These are phyloP conservation scores for Dallia pectoralis DNA, from an alignment of 2,797 vertebrate genomes.

Conservation along the genomic window DNA sequence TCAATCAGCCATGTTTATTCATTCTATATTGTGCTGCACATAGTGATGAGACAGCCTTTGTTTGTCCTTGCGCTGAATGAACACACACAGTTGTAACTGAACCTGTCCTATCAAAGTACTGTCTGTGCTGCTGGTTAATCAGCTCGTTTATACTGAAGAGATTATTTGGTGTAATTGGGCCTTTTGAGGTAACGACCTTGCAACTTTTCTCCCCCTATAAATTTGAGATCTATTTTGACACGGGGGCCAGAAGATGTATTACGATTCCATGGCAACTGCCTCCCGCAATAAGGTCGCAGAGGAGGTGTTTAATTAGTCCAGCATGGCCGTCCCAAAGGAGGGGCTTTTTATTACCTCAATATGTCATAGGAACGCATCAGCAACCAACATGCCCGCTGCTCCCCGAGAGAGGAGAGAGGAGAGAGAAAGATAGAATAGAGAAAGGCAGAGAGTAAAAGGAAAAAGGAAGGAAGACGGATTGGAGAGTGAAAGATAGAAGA, in stretches of 20 bases:
- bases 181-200: slow-evolving; percentile 65
- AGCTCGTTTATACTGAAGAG: slow-evolving; percentile 51
- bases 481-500: neutral
- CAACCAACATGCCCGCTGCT: slow-evolving; percentile 27
- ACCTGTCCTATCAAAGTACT: neutral
- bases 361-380: slow-evolving; percentile 69
- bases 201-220: slow-evolving; percentile 39
- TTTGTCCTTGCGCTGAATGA: neutral
- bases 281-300: slow-evolving; percentile 67
- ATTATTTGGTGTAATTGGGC: slow-evolving; percentile 57
- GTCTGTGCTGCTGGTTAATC: slow-evolving; percentile 37
- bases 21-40: neutral
- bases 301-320: slow-evolving; percentile 81
- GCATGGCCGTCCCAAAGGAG: slow-evolving; percentile 67
- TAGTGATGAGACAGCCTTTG: neutral
- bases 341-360: slow-evolving; percentile 78
- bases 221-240: slow-evolving; percentile 64
- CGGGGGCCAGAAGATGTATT: slow-evolving; percentile 55
- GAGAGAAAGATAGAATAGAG: neutral
- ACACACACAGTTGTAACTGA: neutral
- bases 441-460: neutral
- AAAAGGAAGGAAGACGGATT: neutral
- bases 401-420: slow-evolving; percentile 5
- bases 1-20: neutral
- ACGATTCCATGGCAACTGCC: slow-evolving; percentile 64